phyloP scores from a whole-genome alignment of 2,888 invertebrate species.

The Eupithecia tripunctaria region DNA sequence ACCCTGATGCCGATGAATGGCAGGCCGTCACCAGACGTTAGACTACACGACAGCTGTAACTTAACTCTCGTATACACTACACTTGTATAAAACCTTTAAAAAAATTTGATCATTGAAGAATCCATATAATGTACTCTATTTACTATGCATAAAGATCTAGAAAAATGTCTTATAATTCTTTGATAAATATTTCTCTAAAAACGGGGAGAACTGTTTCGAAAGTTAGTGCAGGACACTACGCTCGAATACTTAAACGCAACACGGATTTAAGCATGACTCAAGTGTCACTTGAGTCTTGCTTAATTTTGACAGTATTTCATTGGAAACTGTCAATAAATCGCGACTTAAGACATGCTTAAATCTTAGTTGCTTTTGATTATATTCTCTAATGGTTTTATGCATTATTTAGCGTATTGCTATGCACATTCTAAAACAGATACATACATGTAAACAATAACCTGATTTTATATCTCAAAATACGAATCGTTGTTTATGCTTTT shows the following conservation, averaged over 20 bases:
- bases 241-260: neutral
- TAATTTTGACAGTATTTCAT: neutral
- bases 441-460: slow-evolving; percentile 22
- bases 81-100: slow-evolving; percentile 21
- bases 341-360: too few relatives aligned
- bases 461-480: slow-evolving; percentile 13
- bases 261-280: neutral
- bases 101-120: neutral
- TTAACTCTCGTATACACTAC: slow-evolving; percentile 14
- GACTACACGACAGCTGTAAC: slow-evolving; percentile 23
- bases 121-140: neutral
- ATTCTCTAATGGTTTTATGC: slow-evolving; percentile 9
- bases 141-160: neutral
- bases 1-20: slow-evolving; percentile 85
- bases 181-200: neutral
- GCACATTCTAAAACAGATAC: slow-evolving; percentile 4
- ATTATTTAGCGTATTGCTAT: slow-evolving; percentile 3
- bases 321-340: neutral
- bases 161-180: neutral
- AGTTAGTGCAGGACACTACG: slow-evolving; percentile 5
- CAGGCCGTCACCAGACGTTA: slow-evolving; percentile 84
- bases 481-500: slow-evolving; percentile 15
- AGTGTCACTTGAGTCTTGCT: neutral
- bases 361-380: too few relatives aligned
- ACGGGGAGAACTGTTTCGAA: neutral